Evolutionary conservation across 92 coral and sea anemone genomes (phyloP).

Genomic region (Hydrozoanthus gracilis): DNA sequence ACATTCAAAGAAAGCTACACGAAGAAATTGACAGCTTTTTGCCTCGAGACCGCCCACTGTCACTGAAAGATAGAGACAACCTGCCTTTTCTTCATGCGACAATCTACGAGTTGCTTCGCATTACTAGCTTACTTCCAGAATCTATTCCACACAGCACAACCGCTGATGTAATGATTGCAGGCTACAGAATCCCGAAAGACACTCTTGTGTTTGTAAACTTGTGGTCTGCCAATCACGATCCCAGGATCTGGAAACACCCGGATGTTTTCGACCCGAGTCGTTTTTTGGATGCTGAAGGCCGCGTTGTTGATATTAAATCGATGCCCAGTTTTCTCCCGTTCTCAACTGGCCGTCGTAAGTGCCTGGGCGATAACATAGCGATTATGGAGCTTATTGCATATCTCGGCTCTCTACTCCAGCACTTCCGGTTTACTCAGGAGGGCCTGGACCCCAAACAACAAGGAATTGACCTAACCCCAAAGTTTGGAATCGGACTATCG

Average conservation of each 20-base stretch:
- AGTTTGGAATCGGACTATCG: constrained; percentile 29
- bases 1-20: constrained; percentile 69
- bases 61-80: constrained; percentile 55
- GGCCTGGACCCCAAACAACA: constrained; percentile 20
- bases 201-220: constrained; percentile 72
- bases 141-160: constrained; percentile 77
- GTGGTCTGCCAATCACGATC: constrained; percentile 77
- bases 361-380: constrained; percentile 34
- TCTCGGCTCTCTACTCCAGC: constrained; percentile 14
- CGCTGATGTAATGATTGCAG: constrained; percentile 60
- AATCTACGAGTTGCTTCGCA: constrained; percentile 69
- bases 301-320: not conserved
- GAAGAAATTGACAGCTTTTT: constrained; percentile 70
- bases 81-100: constrained; percentile 74
- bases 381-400: constrained; percentile 12
- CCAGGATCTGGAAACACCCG: constrained; percentile 73
- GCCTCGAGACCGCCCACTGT: constrained; percentile 67
- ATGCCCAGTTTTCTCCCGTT: constrained; percentile 45
- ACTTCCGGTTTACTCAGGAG: constrained; percentile 39
- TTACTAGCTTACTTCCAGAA: constrained; percentile 61
- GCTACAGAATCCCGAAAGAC: constrained; percentile 77
- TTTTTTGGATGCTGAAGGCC: constrained; percentile 64
- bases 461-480: constrained; percentile 19
- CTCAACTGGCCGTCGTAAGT: constrained; percentile 41
- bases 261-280: constrained; percentile 76